Conservation (phyloP, 2,888 invertebrate genomes). For the Caenorhabditis uteleia region DNA sequence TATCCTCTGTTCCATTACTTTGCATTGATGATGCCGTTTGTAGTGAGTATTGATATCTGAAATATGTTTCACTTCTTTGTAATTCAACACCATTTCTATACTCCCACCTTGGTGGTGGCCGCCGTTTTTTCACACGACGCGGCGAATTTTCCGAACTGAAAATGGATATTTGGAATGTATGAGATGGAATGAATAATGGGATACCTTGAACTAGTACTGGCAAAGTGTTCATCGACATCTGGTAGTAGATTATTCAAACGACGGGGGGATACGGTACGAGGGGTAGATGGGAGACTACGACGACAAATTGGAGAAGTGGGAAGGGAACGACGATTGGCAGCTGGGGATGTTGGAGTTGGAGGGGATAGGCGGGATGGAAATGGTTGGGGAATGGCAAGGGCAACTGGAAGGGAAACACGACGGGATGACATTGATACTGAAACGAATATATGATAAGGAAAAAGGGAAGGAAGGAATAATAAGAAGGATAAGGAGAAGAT, state of each 20-base stretch:
- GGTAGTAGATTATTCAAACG: conserved; percentile 17
- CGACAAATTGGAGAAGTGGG: conserved; percentile 43
- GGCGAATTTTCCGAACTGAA: conserved; percentile 39
- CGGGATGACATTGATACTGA: conserved; percentile 27
- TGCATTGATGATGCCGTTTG: conserved; percentile 9
- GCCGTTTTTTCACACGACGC: conserved; percentile 35
- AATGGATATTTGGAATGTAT: neutral
- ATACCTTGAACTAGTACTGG: conserved; percentile 30
- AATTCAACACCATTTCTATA: too few relatives aligned
- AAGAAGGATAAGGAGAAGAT: too few relatives aligned
- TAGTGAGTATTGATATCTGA: conserved; percentile 38
- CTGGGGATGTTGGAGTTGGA: conserved; percentile 23
- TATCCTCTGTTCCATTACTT: too few relatives aligned
- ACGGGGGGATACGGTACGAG: conserved; percentile 33
- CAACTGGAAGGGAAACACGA: conserved; percentile 37
- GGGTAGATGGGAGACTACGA: conserved; percentile 46
- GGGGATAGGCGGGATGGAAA: conserved; percentile 30
- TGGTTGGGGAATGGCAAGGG: conserved; percentile 30
- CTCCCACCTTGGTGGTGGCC: conserved; percentile 28
- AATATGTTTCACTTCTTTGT: neutral
- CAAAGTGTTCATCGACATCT: conserved; percentile 38
- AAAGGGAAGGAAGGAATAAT: too few relatives aligned
- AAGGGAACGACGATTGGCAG: conserved; percentile 16
- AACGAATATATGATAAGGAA: neutral
- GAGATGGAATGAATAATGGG: neutral